Evolutionary conservation across 2,797 vertebrate species (phyloP).

Genomic region (Cynopterus sphinx): DNA sequence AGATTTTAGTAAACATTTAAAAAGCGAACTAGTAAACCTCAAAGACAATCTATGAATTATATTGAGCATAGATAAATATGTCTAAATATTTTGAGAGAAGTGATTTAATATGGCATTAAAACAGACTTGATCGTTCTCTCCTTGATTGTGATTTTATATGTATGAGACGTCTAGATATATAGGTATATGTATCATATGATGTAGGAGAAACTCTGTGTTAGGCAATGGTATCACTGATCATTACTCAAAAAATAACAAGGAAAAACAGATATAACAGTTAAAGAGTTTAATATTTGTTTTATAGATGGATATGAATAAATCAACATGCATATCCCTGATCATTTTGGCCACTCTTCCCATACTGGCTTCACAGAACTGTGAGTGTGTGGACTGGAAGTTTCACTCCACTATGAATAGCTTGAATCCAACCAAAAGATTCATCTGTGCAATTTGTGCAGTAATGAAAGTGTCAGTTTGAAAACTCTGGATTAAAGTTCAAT

Average conservation of each 20-base stretch:
- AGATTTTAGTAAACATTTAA: background rate
- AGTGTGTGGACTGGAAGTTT: background rate
- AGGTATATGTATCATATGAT: background rate
- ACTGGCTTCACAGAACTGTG: background rate
- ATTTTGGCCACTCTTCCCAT: background rate
- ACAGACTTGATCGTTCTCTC: background rate
- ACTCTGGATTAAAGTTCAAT: background rate
- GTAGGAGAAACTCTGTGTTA: background rate
- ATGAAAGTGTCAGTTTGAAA: background rate
- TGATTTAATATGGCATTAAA: background rate
- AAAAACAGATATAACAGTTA: background rate
- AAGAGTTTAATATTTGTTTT: slow-evolving; percentile 7
- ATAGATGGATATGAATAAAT: background rate
- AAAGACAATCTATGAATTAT: background rate
- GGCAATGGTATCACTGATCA: background rate
- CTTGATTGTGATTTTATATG: background rate
- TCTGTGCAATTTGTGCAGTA: background rate
- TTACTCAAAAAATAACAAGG: background rate
- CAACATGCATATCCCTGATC: background rate
- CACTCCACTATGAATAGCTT: background rate
- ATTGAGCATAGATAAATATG: background rate
- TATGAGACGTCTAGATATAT: background rate
- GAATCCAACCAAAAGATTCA: background rate
- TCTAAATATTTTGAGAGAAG: background rate
- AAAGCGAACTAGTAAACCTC: background rate